These are phyloP conservation scores for Ips nitidus DNA, from an alignment of 1,140 invertebrate genomes.

Conservation along the genomic window DNA sequence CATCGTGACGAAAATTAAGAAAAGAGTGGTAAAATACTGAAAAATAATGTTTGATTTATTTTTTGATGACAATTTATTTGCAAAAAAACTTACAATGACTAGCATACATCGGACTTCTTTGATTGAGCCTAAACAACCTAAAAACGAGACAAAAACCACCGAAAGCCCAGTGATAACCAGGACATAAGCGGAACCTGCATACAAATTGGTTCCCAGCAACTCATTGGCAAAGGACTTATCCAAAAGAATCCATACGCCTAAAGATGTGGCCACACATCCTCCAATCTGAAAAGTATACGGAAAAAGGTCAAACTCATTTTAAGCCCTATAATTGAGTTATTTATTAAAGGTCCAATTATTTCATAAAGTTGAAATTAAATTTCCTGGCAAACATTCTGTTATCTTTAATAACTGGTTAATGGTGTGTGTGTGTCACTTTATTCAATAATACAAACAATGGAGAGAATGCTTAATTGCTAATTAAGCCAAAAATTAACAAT, in stretches of 20 bases:
- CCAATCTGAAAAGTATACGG: conserved; percentile 64
- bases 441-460: no score
- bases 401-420: no score
- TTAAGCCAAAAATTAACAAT: no score
- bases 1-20: conserved; percentile 84
- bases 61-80: neutral
- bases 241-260: conserved; percentile 79
- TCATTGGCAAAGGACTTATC: conserved; percentile 82
- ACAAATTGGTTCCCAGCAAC: conserved; percentile 79
- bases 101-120: conserved; percentile 89
- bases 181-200: conserved; percentile 79
- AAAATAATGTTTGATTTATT: conserved; percentile 46
- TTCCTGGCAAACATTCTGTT: no score
- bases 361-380: no score
- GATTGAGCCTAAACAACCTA: conserved; percentile 83
- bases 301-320: neutral
- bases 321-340: no score
- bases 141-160: conserved; percentile 75
- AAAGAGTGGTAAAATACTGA: conserved; percentile 85
- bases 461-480: no score
- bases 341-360: no score
- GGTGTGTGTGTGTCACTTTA: no score
- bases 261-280: conserved; percentile 70
- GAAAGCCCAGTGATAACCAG: conserved; percentile 76
- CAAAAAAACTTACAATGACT: conserved; percentile 66